Evolutionary conservation across 92 coral and sea anemone genomes (phyloP), one percentile per base, ranked within the genome.

Genomic region (Porites evermanni): DNA sequence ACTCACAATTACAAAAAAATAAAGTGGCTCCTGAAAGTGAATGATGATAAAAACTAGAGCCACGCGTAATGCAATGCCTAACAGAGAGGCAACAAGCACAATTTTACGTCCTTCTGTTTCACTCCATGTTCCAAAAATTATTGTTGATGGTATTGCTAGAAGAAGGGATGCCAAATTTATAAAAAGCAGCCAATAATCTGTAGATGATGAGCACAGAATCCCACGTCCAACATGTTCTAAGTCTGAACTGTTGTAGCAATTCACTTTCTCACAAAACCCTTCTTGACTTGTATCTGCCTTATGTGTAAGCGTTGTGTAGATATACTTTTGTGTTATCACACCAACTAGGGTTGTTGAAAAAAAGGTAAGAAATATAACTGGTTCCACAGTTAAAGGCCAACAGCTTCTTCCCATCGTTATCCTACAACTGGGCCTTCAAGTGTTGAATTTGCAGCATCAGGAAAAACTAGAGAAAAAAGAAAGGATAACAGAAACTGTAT

Each of bases 41-140:
- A 81, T 56, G 20, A 82, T 64, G 16, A 54, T 79, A 51, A 70
- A 51, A 82, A 67, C 74, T 18, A 82, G 52, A 18, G 76, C 69
- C 11, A 56, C 78, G n/a, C 79, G 91, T 17, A 88, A 59, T 51
- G 76, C 21, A 19, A 68, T 72, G 17, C 91, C 84, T 53, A 84
- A 17, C 65, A 79, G 19, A 12, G 91, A 68, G 32, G 69, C 26
- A 67, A 82, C 20, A 12, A 88, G 64, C 51, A 75, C 88, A 18
- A 53, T 20, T 77, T 73, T 88, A 44, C 91, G 88, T 7, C 91
- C 91, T 13, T 63, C 83, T 67, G 72, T 74, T 26, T 88, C 91
- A 88, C 91, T 82, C 91, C 88, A 88, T 59, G 60, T 52, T 12
- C 91, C 91, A 14, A 88, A 54, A 65, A 88, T 54, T 61, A 82